phyloP scores from a whole-genome alignment of 2,888 invertebrate species.

The Myopa testacea region DNA sequence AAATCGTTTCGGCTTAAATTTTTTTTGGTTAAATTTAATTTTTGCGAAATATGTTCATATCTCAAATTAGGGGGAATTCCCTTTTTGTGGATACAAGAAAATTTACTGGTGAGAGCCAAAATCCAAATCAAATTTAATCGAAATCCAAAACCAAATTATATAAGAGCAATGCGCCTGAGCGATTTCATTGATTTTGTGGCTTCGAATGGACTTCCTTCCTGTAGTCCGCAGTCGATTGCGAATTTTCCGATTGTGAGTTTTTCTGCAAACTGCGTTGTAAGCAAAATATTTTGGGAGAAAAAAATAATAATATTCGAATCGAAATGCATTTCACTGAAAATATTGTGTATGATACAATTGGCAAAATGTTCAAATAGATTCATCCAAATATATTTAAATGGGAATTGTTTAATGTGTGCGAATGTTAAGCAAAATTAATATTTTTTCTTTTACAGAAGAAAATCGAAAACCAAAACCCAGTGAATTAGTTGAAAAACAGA shows the following conservation, averaged over 20 bases:
- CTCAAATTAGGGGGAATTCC: no score
- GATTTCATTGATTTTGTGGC: slow-evolving; percentile 30
- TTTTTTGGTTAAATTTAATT: no score
- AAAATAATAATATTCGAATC: background rate
- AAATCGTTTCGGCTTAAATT: no score
- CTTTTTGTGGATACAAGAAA: no score
- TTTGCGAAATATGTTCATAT: no score
- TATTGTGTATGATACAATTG: no score
- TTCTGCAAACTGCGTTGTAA: slow-evolving; percentile 18
- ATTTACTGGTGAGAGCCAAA: no score
- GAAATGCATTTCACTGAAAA: background rate
- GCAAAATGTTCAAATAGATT: no score
- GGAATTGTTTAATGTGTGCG: background rate
- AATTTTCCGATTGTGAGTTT: slow-evolving; percentile 27
- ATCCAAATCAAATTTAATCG: no score
- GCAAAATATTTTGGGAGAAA: background rate
- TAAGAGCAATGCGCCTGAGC: slow-evolving; percentile 36
- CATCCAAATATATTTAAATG: no score
- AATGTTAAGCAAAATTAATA: background rate
- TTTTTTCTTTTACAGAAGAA: background rate
- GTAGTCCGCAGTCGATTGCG: slow-evolving; percentile 30
- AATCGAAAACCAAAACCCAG: background rate
- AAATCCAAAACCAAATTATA: no score
- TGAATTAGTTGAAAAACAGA: background rate
- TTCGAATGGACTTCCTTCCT: slow-evolving; percentile 6